These are phyloP conservation scores for Flexamia atlantica DNA, from an alignment of 2,888 invertebrate species.

Conservation along the genomic window DNA sequence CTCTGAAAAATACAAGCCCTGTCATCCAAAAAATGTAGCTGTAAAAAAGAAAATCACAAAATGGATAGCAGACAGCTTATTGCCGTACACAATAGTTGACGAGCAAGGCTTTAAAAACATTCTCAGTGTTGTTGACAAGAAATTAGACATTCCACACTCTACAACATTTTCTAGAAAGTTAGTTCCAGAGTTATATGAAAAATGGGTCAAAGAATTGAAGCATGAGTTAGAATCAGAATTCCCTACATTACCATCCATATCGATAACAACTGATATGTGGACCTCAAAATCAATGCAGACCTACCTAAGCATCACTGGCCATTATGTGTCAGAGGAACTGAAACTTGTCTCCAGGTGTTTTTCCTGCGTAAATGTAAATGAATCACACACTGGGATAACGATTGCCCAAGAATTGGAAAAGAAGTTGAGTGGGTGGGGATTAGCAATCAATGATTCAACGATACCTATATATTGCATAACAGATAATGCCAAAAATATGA, in stretches of 20 bases:
- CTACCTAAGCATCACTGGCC: background rate
- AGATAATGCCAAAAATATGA: slow-evolving; percentile 15
- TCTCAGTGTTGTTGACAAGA: background rate
- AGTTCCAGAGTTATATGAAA: slow-evolving; percentile 20
- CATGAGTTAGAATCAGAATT: background rate
- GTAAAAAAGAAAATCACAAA: background rate
- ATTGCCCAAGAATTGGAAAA: slow-evolving; percentile 2
- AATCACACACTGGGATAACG: background rate
- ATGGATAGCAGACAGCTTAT: slow-evolving; percentile 10
- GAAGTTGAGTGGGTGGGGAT: background rate
- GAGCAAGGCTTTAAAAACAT: slow-evolving; percentile 10
- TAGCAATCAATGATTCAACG: background rate
- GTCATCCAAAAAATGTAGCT: background rate
- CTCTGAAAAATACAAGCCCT: background rate
- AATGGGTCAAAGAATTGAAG: background rate
- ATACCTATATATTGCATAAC: background rate
- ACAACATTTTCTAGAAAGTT: slow-evolving; percentile 9
- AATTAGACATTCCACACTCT: background rate
- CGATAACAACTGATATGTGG: slow-evolving; percentile 21
- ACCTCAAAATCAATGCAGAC: background rate
- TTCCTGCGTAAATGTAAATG: background rate
- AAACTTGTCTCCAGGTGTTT: background rate
- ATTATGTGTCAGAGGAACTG: background rate
- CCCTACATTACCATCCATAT: background rate
- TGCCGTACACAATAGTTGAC: background rate